Evolutionary conservation across 2,797 vertebrate species (phyloP).

Genomic region (Pempheris klunzingeri): DNA sequence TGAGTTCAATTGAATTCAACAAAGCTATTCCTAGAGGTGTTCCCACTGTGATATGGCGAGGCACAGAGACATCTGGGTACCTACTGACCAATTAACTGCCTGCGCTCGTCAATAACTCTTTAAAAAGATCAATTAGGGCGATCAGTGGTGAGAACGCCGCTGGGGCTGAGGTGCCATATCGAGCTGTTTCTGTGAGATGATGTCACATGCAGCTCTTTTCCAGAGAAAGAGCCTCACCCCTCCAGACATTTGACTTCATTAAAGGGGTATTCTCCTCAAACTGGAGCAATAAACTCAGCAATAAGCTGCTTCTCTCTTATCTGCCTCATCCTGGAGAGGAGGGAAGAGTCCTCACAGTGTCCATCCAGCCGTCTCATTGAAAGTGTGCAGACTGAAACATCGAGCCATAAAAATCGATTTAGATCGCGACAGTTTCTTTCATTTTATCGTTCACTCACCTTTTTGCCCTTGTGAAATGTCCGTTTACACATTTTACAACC

Average conservation of each 20-base stretch:
- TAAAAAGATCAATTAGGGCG: conserved; percentile 78
- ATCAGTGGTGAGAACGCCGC: conserved; percentile 64
- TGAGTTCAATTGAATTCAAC: conserved; percentile 35
- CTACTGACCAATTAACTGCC: conserved; percentile 75
- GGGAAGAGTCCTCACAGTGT: conserved; percentile 26
- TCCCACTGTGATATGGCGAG: conserved; percentile 22
- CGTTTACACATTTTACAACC: conserved; percentile 55
- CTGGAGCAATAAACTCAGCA: conserved; percentile 56
- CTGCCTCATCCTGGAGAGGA: conserved; percentile 11
- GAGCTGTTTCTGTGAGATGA: conserved; percentile 70
- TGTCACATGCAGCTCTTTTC: conserved; percentile 58
- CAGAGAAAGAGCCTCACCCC: conserved; percentile 48
- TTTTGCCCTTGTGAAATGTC: conserved; percentile 62
- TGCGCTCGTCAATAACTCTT: conserved; percentile 77
- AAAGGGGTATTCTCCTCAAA: conserved; percentile 65
- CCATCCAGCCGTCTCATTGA: conserved; percentile 48
- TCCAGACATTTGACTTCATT: conserved; percentile 72
- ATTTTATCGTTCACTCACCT: conserved; percentile 61
- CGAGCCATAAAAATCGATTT: conserved; percentile 64
- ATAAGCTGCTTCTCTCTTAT: conserved; percentile 45
- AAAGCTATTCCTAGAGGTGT: conserved; percentile 42
- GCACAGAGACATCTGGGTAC: conserved; percentile 48
- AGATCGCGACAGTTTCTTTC: conserved; percentile 55
- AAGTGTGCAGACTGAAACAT: conserved; percentile 56
- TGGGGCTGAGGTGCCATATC: conserved; percentile 63